A percentile compares a stretch with the other conserved stretches of the same genome.
These are phyloP conservation scores for Meriones unguiculatus DNA, from an alignment of 2,113 vertebrate genomes.

Conservation along the genomic window DNA sequence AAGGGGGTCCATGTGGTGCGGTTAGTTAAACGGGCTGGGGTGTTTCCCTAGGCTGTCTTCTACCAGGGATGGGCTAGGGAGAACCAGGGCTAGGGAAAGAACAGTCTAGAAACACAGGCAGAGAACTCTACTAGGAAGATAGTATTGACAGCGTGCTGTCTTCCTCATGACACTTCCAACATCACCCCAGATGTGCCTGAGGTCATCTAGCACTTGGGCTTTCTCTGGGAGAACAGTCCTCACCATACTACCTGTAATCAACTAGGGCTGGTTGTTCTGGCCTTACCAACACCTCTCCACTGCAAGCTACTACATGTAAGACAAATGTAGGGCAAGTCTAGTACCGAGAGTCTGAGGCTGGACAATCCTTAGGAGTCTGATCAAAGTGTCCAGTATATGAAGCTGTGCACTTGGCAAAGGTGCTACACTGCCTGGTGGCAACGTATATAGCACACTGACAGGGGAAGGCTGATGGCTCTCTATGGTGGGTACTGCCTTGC, in stretches of 20 bases:
- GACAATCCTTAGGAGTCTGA: rapidly evolving
- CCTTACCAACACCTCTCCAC: neutral
- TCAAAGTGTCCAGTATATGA: rapidly evolving
- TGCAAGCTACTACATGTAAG: rapidly evolving
- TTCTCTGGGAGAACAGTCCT: neutral
- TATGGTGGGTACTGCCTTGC: no score
- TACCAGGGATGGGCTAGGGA: neutral
- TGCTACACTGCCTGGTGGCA: neutral
- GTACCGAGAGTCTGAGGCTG: neutral
- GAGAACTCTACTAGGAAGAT: neutral
- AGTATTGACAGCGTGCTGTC: neutral
- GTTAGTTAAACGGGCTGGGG: rapidly evolving
- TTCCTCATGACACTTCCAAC: neutral
- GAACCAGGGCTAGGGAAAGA: neutral
- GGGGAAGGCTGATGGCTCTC: neutral
- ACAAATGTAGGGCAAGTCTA: neutral
- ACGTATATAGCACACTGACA: neutral
- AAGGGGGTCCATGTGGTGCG: neutral
- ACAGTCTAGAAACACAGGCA: neutral
- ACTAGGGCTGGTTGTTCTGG: no score
- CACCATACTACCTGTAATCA: neutral
- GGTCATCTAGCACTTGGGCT: neutral
- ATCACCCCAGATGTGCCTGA: neutral
- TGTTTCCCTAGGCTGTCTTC: neutral
- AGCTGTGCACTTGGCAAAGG: neutral